These are phyloP conservation scores for Nyctibius bracteatus DNA, from an alignment of 2,113 vertebrate genomes.

Conservation along the genomic window DNA sequence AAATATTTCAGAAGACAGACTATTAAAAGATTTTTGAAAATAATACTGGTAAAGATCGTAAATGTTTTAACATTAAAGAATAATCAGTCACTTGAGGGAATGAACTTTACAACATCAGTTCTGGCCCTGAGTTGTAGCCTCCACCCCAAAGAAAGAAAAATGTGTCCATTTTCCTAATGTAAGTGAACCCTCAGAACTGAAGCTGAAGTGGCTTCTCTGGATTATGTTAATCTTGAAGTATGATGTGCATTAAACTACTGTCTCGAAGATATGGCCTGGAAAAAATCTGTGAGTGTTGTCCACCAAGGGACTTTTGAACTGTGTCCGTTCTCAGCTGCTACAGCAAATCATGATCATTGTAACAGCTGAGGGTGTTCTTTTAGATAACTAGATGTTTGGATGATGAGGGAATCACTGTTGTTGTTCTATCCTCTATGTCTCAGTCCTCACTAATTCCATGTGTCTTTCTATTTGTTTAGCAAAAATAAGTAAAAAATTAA, in stretches of 20 bases:
- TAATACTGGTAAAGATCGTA: background rate
- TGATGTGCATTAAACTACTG: background rate
- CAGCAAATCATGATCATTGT: background rate
- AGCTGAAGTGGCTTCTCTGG: background rate
- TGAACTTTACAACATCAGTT: background rate
- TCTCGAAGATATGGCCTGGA: background rate
- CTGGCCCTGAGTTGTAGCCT: background rate
- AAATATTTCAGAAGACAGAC: background rate
- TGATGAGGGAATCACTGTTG: background rate
- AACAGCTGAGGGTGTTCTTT: background rate
- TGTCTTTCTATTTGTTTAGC: background rate
- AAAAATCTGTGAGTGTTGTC: background rate
- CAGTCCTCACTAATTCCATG: background rate
- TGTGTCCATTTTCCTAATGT: rapidly evolving
- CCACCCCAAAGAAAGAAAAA: background rate
- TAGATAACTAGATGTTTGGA: background rate
- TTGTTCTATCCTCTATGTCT: background rate
- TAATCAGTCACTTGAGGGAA: background rate
- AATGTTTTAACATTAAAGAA: background rate
- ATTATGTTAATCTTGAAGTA: background rate
- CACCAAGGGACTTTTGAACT: background rate
- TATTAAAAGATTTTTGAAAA: background rate
- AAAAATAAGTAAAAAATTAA: background rate
- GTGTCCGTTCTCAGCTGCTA: background rate
- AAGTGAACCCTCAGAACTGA: background rate